Conservation (phyloP, 2,888 invertebrate genomes). For the Dolichopus griseipennis region DNA sequence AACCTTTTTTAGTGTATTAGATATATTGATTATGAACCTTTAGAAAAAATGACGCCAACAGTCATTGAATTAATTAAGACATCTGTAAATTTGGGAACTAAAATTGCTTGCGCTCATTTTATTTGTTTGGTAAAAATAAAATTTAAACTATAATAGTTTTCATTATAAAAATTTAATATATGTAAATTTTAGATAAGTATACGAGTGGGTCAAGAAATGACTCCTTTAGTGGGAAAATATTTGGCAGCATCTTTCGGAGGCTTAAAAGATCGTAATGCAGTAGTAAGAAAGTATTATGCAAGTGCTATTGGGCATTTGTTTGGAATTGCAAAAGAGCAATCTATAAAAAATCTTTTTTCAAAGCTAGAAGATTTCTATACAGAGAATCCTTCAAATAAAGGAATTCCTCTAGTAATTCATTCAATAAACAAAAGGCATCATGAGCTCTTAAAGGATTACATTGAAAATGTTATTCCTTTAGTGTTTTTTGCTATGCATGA, state of each 20-base stretch:
- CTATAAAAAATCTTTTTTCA: constrained; percentile 50
- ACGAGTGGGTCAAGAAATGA: constrained; percentile 48
- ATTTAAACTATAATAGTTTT: neutral
- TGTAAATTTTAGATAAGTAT: constrained; percentile 33
- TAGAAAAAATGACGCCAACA: constrained; percentile 72
- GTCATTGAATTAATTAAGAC: constrained; percentile 71
- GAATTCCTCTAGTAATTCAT: constrained; percentile 66
- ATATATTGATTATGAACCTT: constrained; percentile 64
- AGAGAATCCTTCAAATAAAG: constrained; percentile 65
- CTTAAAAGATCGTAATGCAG: constrained; percentile 72
- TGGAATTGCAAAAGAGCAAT: constrained; percentile 62
- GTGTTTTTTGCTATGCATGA: constrained; percentile 88
- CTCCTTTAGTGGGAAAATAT: constrained; percentile 51
- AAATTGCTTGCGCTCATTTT: constrained; percentile 73
- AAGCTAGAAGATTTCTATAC: constrained; percentile 51
- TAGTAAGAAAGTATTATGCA: constrained; percentile 76
- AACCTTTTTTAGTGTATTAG: constrained; percentile 48
- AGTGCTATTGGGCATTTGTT: constrained; percentile 77
- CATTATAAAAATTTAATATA: neutral
- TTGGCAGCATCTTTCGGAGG: constrained; percentile 56
- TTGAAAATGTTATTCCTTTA: constrained; percentile 65
- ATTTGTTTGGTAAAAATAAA: constrained; percentile 53
- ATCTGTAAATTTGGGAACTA: constrained; percentile 74
- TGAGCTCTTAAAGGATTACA: constrained; percentile 70
- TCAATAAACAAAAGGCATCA: constrained; percentile 75